Conservation (phyloP, 2,797 vertebrate genomes). For the Mionectes olivaceus region DNA sequence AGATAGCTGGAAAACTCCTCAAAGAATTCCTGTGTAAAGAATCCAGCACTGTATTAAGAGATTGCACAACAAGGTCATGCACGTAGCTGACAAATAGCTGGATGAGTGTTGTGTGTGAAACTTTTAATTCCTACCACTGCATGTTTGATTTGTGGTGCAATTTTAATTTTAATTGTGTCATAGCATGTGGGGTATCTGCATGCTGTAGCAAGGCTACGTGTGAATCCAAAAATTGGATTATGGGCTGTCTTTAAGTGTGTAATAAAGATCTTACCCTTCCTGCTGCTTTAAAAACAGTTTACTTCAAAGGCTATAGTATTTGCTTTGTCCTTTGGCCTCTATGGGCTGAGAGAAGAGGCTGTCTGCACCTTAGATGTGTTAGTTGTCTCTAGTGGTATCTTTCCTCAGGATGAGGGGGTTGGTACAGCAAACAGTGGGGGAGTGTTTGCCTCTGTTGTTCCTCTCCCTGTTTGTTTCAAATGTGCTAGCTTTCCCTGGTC, state of each 20-base stretch:
- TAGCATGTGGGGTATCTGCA: not conserved
- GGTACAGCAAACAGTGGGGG: conserved; percentile 18
- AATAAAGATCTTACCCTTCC: conserved; percentile 3
- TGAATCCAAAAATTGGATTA: not conserved
- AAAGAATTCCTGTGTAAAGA: not conserved
- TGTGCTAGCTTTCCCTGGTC: not conserved
- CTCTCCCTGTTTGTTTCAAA: not conserved
- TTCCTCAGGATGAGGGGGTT: not conserved
- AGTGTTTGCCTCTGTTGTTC: conserved; percentile 27
- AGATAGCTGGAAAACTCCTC: not conserved
- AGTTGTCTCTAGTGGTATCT: not conserved
- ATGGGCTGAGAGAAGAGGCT: not conserved
- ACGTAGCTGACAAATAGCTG: not conserved
- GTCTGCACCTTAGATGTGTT: not conserved
- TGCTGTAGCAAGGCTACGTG: not conserved
- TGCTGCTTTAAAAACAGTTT: conserved; percentile 10
- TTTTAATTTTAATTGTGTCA: not conserved
- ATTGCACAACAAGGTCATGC: not conserved
- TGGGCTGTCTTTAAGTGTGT: not conserved
- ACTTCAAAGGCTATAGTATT: conserved; percentile 30
- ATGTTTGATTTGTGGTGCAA: not conserved
- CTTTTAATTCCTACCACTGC: not conserved
- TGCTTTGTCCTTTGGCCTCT: conserved; percentile 25
- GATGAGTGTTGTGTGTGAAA: not conserved
- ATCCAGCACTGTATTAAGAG: not conserved